Base-by-base conservation (phyloP, 2,888 invertebrate species). In the Aproaerema taeniolella region DNA sequence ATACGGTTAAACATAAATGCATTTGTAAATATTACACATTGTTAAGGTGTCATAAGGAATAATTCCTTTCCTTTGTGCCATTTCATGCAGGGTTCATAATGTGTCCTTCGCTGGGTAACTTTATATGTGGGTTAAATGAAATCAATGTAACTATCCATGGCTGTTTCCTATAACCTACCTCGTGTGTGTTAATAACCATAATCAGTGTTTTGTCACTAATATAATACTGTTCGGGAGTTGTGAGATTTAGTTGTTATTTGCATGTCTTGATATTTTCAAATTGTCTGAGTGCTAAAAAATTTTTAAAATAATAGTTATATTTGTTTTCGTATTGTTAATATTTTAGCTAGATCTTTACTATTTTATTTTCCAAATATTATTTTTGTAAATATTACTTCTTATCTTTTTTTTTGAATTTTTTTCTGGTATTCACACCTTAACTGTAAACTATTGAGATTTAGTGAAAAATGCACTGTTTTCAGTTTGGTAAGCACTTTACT, bases 161-260 rank as follows among this genome's bases (percentile, higher is more conserved):
- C 44, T 47, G 42, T 49, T 44, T 38, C 11, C 40, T 49, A 53
- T 47, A 46, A 43, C 47, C 47, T 13, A 10, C 25, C 28, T 20
- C 25, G 20, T 25, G 32, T 39, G 29, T 41, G 31, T 30, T 49
- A 53, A 53, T 46, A 64, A 59, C 65, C 70, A 65, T 54, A 50
- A 47, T 52, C 53, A 53, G 46, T 57, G 44, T 66, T 63, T 50
- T 67, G 64, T 74, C 57, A 72, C 75, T 75, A 76, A 74, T 70
- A 56, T 46, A 47, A 42, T 58, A 26, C 20, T 8, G n/a, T 45
- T 54, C 59, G 55, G 47, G 50, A 46, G 53, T 46, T 42, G 35
- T 52, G 37, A 47, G 49, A 50, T 46, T 52, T 45, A 53, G 48
- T 38, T 34, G 28, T 38, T 53, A 41, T 50, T 40, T 61, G 67